Percentiles rank a stretch among this genome's conserved stretches.
Evolutionary conservation across 2,797 vertebrate genomes (phyloP).

Genomic region (Protonibea diacanthus): DNA sequence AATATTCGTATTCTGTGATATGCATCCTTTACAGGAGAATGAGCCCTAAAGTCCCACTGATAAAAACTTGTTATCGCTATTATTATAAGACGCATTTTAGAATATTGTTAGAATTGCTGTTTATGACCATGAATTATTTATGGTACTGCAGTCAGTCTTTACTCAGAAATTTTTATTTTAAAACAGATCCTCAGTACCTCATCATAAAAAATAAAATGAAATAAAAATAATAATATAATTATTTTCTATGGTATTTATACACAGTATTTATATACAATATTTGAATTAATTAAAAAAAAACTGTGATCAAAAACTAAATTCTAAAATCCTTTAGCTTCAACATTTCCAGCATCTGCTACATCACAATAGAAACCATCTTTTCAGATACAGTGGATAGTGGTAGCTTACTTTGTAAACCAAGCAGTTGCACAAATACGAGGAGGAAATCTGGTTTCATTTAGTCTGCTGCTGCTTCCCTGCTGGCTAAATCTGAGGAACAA

Average conservation of each 20-base stretch:
- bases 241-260: too few relatives aligned
- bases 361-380: slow-evolving; percentile 19
- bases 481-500: slow-evolving; percentile 76
- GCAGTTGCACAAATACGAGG: slow-evolving; percentile 60
- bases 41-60: slow-evolving; percentile 44
- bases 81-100: slow-evolving; percentile 45
- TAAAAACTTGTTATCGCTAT: slow-evolving; percentile 62
- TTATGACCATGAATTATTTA: slow-evolving; percentile 35
- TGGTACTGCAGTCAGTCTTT: not conserved
- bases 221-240: not conserved
- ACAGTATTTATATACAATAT: too few relatives aligned
- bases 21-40: slow-evolving; percentile 60
- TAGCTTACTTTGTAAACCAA: slow-evolving; percentile 50
- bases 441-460: slow-evolving; percentile 75
- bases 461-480: slow-evolving; percentile 66
- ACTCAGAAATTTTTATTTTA: slow-evolving; percentile 23
- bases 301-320: not conserved
- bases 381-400: slow-evolving; percentile 28
- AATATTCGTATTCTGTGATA: slow-evolving; percentile 80
- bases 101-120: slow-evolving; percentile 40
- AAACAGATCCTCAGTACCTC: slow-evolving; percentile 13
- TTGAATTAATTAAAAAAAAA: too few relatives aligned
- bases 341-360: slow-evolving; percentile 3
- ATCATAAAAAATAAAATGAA: not conserved
- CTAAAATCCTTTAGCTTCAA: not conserved